Conservation (phyloP, 2,888 invertebrate genomes). For the Cremastinae sp. region DNA sequence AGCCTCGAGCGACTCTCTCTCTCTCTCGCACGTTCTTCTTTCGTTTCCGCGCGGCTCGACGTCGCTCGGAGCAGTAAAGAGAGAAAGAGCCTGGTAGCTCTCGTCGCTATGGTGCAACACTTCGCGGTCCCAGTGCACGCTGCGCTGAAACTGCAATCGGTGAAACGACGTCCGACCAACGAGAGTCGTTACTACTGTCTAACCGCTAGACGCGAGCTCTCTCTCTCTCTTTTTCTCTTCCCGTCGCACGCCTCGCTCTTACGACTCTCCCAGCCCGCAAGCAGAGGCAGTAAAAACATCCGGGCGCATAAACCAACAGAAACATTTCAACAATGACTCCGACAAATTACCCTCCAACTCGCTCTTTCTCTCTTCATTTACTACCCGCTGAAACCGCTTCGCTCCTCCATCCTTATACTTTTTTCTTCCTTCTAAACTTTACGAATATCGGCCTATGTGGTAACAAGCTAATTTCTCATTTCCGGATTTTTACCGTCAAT, state of each 20-base stretch:
- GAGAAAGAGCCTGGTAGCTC: slow-evolving; percentile 1
- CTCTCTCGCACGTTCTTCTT: too few species aligned
- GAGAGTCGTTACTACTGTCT: slow-evolving; percentile 56
- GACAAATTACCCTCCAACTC: slow-evolving; percentile 22
- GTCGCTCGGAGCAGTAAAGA: slow-evolving; percentile 7
- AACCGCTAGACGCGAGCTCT: slow-evolving; percentile 21
- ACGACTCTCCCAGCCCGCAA: slow-evolving; percentile 8
- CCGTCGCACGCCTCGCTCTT: slow-evolving; percentile 9
- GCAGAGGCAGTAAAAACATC: slow-evolving; percentile 47
- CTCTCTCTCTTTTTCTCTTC: slow-evolving; percentile 1
- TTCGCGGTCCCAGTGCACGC: slow-evolving; percentile 1
- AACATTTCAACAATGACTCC: slow-evolving; percentile 38
- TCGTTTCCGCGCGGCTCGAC: too few species aligned
- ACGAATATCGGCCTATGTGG: too few species aligned
- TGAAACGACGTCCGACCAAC: slow-evolving; percentile 44
- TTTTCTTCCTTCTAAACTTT: too few species aligned
- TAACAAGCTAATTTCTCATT: too few species aligned
- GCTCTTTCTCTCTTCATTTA: not conserved
- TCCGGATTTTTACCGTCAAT: too few species aligned
- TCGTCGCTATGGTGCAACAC: slow-evolving; percentile 17
- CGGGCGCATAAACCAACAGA: slow-evolving; percentile 39
- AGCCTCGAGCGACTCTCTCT: slow-evolving; percentile 26
- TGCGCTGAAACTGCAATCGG: not conserved
- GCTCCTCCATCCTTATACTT: too few species aligned
- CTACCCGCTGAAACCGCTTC: not conserved